Conservation (phyloP, 2,888 invertebrate genomes). For the Cosmia trapezina region DNA sequence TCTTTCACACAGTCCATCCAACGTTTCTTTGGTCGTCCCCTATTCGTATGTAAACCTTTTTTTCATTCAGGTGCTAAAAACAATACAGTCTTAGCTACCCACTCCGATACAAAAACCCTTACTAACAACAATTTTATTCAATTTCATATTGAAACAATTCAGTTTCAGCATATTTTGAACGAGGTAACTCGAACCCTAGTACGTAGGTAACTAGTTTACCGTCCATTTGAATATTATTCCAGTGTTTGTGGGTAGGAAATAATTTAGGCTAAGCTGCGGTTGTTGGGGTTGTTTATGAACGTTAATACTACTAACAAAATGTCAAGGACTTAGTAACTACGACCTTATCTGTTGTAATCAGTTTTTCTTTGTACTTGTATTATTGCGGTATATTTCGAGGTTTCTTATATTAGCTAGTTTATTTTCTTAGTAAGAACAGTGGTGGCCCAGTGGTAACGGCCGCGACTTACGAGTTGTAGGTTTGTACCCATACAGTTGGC, state of each 20-base stretch:
- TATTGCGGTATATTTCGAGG: neutral
- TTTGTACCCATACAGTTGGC: no score
- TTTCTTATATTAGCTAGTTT: neutral
- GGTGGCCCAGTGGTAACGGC: no score
- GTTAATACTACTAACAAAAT: conserved; percentile 38
- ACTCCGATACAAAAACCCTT: neutral
- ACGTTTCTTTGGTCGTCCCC: no score
- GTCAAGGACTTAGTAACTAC: conserved; percentile 51
- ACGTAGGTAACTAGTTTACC: conserved; percentile 39
- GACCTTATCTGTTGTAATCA: conserved; percentile 53
- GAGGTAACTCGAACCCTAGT: conserved; percentile 18
- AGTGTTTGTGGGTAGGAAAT: conserved; percentile 56
- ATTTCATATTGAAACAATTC: conserved; percentile 24
- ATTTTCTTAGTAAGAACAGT: neutral
- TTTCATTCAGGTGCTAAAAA: neutral
- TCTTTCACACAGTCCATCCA: no score
- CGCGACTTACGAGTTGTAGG: no score
- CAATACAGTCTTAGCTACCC: neutral
- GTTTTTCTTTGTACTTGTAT: conserved; percentile 25
- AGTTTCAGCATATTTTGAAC: conserved; percentile 36
- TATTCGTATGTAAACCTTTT: no score
- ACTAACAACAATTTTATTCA: conserved; percentile 30
- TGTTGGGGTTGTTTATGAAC: conserved; percentile 46
- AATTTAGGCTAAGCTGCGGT: conserved; percentile 51
- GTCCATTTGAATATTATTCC: conserved; percentile 52